phyloP scores from a whole-genome alignment of 2,113 vertebrate species.

The Tricholaema leucomelas region DNA sequence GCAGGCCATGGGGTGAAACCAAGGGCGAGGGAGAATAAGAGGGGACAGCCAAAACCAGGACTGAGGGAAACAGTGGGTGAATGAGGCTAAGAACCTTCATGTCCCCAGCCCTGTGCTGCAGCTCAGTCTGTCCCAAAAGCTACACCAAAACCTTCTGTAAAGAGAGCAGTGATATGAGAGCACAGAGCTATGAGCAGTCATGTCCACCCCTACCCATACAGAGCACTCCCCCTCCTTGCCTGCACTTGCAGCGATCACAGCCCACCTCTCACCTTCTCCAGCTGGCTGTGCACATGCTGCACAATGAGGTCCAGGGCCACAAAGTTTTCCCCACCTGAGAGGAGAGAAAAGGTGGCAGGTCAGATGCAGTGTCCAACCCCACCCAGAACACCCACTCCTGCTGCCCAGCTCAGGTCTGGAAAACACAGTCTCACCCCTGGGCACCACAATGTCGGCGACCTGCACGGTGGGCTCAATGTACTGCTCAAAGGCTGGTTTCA shows the following conservation, averaged over 20 bases:
- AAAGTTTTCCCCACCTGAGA: slow-evolving; percentile 87
- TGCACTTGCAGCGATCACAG: not conserved
- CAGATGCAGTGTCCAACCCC: accelerated
- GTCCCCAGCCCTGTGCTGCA: accelerated
- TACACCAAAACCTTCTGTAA: accelerated
- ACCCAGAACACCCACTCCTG: accelerated
- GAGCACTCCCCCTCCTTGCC: not conserved
- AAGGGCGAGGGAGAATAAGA: not conserved
- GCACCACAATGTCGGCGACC: slow-evolving; percentile 90
- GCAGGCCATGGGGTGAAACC: accelerated
- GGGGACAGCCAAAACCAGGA: not conserved
- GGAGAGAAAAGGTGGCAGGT: not conserved
- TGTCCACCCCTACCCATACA: accelerated
- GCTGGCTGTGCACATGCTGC: slow-evolving; percentile 90
- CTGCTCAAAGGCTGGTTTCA: slow-evolving; percentile 90
- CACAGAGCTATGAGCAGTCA: not conserved
- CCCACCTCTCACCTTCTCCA: slow-evolving; percentile 83
- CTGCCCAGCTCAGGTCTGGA: accelerated
- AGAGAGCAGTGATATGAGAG: no score
- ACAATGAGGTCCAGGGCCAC: slow-evolving; percentile 90
- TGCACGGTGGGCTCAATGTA: slow-evolving; percentile 92
- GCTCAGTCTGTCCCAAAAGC: not conserved
- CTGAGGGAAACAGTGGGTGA: not conserved
- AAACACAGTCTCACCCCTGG: slow-evolving; percentile 76
- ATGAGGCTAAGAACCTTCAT: no score